A percentile compares a stretch with the other conserved stretches of the same genome.
phyloP scores from a whole-genome alignment of 2,797 vertebrate species.

The Cyprinodon diabolis region DNA sequence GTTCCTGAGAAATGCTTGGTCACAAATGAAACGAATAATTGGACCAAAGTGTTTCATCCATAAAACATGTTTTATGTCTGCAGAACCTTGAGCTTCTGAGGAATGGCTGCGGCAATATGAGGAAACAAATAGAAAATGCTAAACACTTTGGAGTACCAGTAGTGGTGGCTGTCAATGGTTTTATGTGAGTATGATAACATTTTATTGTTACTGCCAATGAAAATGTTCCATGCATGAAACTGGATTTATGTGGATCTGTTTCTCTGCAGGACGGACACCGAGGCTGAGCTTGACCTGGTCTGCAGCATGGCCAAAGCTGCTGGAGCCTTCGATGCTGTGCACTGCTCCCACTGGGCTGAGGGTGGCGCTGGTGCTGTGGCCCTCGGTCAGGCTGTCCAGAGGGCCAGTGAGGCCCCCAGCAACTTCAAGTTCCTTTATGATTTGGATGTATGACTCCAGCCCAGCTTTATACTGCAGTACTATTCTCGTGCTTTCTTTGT shows the following conservation, averaged over 20 bases:
- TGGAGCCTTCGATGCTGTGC: conserved; percentile 92
- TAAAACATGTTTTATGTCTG: conserved; percentile 4
- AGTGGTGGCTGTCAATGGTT: conserved; percentile 94
- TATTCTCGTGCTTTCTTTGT: not conserved
- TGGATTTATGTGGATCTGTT: not conserved
- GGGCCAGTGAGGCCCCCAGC: conserved; percentile 85
- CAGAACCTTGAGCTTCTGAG: conserved; percentile 92
- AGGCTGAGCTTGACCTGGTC: conserved; percentile 88
- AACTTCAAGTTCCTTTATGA: conserved; percentile 92
- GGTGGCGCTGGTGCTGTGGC: conserved; percentile 89
- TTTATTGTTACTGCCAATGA: not conserved
- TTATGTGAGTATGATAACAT: conserved; percentile 85
- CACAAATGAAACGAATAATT: not conserved
- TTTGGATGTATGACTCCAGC: conserved; percentile 79
- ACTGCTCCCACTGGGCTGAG: conserved; percentile 93
- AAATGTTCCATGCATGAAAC: not conserved
- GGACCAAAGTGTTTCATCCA: not conserved
- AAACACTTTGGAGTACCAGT: conserved; percentile 91
- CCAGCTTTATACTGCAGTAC: not conserved
- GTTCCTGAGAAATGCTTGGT: not conserved
- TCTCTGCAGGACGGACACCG: conserved; percentile 88
- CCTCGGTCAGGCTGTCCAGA: conserved; percentile 89
- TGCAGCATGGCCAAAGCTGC: conserved; percentile 85
- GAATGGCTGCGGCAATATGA: conserved; percentile 93
- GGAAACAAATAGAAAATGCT: conserved; percentile 95